These are phyloP conservation scores for Eugnorisma glareosa DNA, from an alignment of 2,888 invertebrate genomes.

Conservation along the genomic window DNA sequence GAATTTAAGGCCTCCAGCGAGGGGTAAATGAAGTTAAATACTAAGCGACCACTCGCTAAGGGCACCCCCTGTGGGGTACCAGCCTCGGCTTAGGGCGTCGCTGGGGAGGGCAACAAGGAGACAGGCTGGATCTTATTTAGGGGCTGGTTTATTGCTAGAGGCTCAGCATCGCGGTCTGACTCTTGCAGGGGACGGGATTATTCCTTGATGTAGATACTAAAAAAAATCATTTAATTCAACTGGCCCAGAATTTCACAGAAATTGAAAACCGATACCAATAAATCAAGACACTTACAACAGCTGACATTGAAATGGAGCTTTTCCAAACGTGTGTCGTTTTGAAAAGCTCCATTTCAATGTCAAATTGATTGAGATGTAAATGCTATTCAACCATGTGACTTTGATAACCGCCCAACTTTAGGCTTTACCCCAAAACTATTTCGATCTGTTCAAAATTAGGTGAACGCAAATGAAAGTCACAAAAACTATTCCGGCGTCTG, in stretches of 20 bases:
- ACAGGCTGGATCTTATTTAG: too few species aligned
- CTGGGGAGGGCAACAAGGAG: too few species aligned
- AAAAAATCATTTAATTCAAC: background rate
- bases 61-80: too few species aligned
- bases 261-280: slow-evolving; percentile 2
- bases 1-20: too few species aligned
- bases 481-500: slow-evolving; percentile 1
- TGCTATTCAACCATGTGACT: slow-evolving; percentile 9
- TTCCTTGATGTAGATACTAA: background rate
- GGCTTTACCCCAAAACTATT: slow-evolving; percentile 22
- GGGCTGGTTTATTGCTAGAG: too few species aligned
- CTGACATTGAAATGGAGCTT: too few species aligned
- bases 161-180: too few species aligned
- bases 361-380: background rate
- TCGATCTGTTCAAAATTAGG: background rate
- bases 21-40: too few species aligned
- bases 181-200: too few species aligned
- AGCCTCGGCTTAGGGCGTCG: too few species aligned
- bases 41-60: too few species aligned
- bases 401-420: background rate
- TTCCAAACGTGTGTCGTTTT: too few species aligned
- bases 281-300: background rate
- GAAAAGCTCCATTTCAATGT: background rate
- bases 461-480: background rate
- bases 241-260: background rate